Conservation (phyloP, 2,888 invertebrate genomes). For the Vandiemenella viatica region DNA sequence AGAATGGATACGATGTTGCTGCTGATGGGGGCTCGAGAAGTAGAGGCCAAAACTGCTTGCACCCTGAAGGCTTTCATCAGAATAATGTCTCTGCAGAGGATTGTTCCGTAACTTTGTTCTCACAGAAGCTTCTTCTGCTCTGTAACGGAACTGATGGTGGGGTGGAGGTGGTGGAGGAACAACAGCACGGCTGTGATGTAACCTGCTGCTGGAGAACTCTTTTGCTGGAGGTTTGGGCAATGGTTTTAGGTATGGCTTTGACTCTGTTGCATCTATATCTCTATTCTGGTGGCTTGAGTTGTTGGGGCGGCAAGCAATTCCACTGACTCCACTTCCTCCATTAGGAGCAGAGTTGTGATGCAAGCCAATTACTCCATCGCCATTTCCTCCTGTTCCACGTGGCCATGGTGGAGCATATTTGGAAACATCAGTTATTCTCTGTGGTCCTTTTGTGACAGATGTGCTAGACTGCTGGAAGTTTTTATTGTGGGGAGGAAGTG, state of each 20-base stretch:
- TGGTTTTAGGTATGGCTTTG: constrained; percentile 39
- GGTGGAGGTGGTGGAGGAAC: constrained; percentile 13
- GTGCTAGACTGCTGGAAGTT: constrained; percentile 17
- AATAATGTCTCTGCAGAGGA: constrained; percentile 43
- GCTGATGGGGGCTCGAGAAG: constrained; percentile 4
- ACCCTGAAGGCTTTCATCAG: constrained; percentile 48
- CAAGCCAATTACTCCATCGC: neutral
- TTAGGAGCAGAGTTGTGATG: no score
- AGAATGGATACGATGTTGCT: constrained; percentile 41
- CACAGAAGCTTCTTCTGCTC: constrained; percentile 18
- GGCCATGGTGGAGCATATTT: constrained; percentile 48
- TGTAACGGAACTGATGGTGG: constrained; percentile 15
- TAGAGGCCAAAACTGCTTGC: constrained; percentile 21
- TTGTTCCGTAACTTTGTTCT: constrained; percentile 16
- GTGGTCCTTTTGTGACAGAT: constrained; percentile 2
- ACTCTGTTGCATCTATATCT: constrained; percentile 3
- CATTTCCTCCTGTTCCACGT: constrained; percentile 24
- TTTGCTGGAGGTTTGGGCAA: constrained; percentile 38
- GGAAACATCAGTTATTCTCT: constrained; percentile 8
- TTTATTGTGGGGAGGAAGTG: constrained; percentile 39
- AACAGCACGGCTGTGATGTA: constrained; percentile 11
- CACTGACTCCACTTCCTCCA: neutral
- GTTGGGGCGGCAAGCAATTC: constrained; percentile 7
- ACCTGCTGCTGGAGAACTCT: constrained; percentile 26
- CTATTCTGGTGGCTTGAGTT: constrained; percentile 11